Conservation (phyloP, 2,113 vertebrate genomes). For the Gallinago jamesoni region DNA sequence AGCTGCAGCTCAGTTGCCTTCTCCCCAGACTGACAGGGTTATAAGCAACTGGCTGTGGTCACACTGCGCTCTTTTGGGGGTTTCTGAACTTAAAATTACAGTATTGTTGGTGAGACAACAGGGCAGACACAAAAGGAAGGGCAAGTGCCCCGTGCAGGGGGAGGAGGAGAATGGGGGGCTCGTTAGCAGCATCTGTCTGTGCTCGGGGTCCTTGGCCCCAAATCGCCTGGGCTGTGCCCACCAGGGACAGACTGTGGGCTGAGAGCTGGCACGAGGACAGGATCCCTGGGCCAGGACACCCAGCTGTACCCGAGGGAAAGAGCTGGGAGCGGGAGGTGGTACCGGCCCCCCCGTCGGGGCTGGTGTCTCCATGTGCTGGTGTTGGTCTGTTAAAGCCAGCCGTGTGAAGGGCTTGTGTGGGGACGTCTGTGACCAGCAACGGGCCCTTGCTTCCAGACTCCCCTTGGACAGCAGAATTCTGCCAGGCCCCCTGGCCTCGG, state of each 20-base stretch:
- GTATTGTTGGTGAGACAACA: background rate
- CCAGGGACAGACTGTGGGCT: accelerated
- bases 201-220: background rate
- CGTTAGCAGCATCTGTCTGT: background rate
- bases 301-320: accelerated
- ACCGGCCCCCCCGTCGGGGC: too few species aligned
- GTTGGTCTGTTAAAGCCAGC: too few species aligned
- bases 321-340: background rate
- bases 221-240: accelerated
- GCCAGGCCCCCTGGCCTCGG: background rate
- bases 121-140: background rate
- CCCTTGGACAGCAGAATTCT: background rate
- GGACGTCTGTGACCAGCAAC: background rate
- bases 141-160: accelerated
- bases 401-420: background rate
- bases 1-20: background rate
- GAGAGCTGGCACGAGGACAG: background rate
- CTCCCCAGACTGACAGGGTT: background rate
- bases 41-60: background rate
- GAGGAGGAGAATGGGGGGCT: background rate
- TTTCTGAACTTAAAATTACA: background rate
- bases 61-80: background rate
- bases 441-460: background rate
- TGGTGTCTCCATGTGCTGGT: accelerated
- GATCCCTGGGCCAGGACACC: accelerated